Conservation (phyloP, 2,797 vertebrate species). For the Alca torda region DNA sequence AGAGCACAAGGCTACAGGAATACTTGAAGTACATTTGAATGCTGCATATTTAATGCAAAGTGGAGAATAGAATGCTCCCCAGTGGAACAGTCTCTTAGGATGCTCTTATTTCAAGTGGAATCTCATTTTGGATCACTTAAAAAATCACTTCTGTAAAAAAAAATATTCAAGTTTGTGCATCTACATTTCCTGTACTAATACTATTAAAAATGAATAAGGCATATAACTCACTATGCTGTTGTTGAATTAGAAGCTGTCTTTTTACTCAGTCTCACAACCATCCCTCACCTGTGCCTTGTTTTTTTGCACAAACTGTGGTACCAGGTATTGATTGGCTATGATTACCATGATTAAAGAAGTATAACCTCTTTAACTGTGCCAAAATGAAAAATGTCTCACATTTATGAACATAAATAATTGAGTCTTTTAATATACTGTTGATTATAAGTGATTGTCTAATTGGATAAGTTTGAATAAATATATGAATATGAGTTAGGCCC, state of each 20-base stretch:
- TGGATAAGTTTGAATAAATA: slow-evolving; percentile 22
- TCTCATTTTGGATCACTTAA: slow-evolving; percentile 15
- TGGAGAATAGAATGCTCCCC: not conserved
- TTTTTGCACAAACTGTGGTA: not conserved
- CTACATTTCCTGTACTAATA: slow-evolving; percentile 11
- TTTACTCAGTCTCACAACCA: not conserved
- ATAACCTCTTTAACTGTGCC: not conserved
- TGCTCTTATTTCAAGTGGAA: slow-evolving; percentile 46
- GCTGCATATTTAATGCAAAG: slow-evolving; percentile 1
- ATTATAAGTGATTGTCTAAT: slow-evolving; percentile 44
- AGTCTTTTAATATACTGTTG: slow-evolving; percentile 21
- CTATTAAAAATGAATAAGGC: slow-evolving; percentile 26
- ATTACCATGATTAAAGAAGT: slow-evolving; percentile 31
- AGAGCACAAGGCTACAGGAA: not conserved
- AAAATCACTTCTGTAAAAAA: not conserved
- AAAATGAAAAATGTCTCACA: slow-evolving; percentile 26
- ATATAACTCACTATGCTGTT: not conserved
- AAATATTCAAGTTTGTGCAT: not conserved
- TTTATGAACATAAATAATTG: slow-evolving; percentile 45
- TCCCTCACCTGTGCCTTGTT: not conserved
- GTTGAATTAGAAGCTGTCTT: not conserved
- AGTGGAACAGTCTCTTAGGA: not conserved
- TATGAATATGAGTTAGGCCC: not conserved
- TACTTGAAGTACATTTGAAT: slow-evolving; percentile 6
- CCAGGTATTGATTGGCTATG: slow-evolving; percentile 22